Conservation (phyloP, 1,140 invertebrate genomes). For the Plutomurus gul region DNA sequence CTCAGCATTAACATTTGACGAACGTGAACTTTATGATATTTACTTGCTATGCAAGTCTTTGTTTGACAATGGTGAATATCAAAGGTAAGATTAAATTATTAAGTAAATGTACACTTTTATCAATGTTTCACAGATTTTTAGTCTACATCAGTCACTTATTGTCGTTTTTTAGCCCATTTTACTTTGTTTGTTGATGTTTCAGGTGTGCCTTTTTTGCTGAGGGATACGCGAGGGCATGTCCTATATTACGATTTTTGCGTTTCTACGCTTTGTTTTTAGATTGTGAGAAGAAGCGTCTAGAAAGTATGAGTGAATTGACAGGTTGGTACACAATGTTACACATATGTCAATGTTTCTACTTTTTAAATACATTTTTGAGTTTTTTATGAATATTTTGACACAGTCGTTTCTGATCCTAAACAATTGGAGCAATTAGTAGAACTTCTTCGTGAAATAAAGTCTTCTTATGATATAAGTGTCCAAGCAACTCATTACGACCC, state of each 20-base stretch:
- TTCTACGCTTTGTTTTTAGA: constrained; percentile 86
- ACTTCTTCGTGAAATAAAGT: constrained; percentile 47
- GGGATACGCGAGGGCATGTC: constrained; percentile 64
- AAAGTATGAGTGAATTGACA: constrained; percentile 78
- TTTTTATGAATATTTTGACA: not conserved
- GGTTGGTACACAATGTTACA: constrained; percentile 59
- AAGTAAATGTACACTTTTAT: not conserved
- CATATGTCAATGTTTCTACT: constrained; percentile 14
- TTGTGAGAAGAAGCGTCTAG: constrained; percentile 82
- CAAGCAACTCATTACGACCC: constrained; percentile 74
- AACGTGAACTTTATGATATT: constrained; percentile 68
- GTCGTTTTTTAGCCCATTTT: not conserved
- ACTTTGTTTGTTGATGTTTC: constrained; percentile 36
- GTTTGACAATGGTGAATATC: constrained; percentile 91
- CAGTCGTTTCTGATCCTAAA: constrained; percentile 62
- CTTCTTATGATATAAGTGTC: constrained; percentile 63
- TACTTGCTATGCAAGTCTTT: constrained; percentile 85
- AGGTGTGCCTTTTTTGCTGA: constrained; percentile 82
- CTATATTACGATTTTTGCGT: constrained; percentile 76
- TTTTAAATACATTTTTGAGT: not conserved
- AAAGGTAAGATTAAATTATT: constrained; percentile 59
- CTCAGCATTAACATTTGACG: constrained; percentile 57
- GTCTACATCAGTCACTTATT: too few species aligned
- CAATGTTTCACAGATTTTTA: not conserved
- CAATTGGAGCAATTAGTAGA: constrained; percentile 55